Percentiles rank a stretch among this genome's conserved stretches.
phyloP scores from a whole-genome alignment of 1,140 invertebrate genomes.

The Neodiprion lecontei region DNA sequence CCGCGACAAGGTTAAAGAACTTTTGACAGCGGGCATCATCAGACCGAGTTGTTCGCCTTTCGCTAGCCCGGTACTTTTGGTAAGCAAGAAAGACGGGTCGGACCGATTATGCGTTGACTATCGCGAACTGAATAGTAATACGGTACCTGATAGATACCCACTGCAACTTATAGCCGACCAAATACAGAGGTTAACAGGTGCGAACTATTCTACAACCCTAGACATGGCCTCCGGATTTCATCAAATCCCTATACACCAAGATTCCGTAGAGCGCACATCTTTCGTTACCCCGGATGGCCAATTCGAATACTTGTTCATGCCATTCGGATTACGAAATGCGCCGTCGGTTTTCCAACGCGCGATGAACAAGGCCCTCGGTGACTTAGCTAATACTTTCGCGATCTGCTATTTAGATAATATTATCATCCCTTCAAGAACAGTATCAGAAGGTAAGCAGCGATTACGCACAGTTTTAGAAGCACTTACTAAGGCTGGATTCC shows the following conservation, averaged over 20 bases:
- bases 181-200: constrained; percentile 44
- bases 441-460: constrained; percentile 33
- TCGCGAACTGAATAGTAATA: constrained; percentile 47
- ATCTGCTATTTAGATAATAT: constrained; percentile 32
- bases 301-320: constrained; percentile 53
- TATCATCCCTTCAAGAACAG: constrained; percentile 21
- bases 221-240: constrained; percentile 58
- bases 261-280: constrained; percentile 54
- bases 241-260: constrained; percentile 52
- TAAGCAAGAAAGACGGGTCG: constrained; percentile 51
- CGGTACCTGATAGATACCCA: constrained; percentile 50
- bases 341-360: constrained; percentile 47
- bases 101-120: constrained; percentile 58
- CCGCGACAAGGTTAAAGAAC: constrained; percentile 16
- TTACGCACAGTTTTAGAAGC: constrained; percentile 30
- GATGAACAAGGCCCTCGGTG: constrained; percentile 18
- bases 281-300: constrained; percentile 53
- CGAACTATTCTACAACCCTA: constrained; percentile 47
- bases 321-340: constrained; percentile 58
- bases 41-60: constrained; percentile 39
- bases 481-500: constrained; percentile 24
- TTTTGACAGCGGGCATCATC: constrained; percentile 28
- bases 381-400: constrained; percentile 10
- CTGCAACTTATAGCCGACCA: constrained; percentile 56
- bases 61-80: constrained; percentile 46